Evolutionary conservation across 2,888 invertebrate genomes (phyloP).

Genomic region (Pseudanteris insignis): DNA sequence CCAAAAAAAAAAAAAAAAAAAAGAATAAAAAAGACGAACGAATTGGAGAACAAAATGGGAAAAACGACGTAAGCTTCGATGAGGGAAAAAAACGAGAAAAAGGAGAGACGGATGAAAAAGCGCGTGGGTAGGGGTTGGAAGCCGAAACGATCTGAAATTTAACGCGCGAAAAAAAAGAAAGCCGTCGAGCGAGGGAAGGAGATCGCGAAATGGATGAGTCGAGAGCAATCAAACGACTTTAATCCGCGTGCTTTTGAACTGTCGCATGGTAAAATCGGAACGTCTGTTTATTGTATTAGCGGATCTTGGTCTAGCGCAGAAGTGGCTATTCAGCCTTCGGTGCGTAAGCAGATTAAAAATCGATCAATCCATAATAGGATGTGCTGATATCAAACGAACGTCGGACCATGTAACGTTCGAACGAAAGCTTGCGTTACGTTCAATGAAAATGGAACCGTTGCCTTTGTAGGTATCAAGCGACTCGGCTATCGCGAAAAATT

Average conservation of each 20-base stretch:
- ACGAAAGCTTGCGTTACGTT: too few species aligned
- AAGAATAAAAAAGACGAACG: too few species aligned
- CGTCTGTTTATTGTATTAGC: slow-evolving; percentile 39
- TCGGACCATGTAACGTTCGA: slow-evolving; percentile 16
- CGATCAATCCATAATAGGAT: slow-evolving; percentile 23
- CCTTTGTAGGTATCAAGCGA: too few species aligned
- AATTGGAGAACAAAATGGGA: too few species aligned
- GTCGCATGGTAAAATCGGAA: slow-evolving; percentile 25
- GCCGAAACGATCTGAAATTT: slow-evolving; percentile 22
- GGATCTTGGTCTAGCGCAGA: slow-evolving; percentile 22
- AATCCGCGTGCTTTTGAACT: slow-evolving; percentile 35
- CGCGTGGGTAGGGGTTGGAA: too few species aligned
- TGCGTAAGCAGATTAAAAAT: slow-evolving; percentile 40
- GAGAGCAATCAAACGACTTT: slow-evolving; percentile 39
- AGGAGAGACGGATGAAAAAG: too few species aligned
- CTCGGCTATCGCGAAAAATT: too few species aligned
- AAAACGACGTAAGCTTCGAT: too few species aligned
- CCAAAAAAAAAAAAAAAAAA: too few species aligned
- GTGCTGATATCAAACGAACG: slow-evolving; percentile 12
- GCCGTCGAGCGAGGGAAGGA: slow-evolving; percentile 25
- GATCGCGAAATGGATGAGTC: slow-evolving; percentile 28
- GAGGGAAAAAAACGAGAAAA: too few species aligned
- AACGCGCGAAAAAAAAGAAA: slow-evolving; percentile 21
- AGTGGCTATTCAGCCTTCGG: slow-evolving; percentile 19
- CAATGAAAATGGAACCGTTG: too few species aligned